A percentile compares a stretch with the other conserved stretches of the same genome.
phyloP scores from a whole-genome alignment of 1,140 invertebrate species.

The Pseudomyrmex flavicornis region DNA sequence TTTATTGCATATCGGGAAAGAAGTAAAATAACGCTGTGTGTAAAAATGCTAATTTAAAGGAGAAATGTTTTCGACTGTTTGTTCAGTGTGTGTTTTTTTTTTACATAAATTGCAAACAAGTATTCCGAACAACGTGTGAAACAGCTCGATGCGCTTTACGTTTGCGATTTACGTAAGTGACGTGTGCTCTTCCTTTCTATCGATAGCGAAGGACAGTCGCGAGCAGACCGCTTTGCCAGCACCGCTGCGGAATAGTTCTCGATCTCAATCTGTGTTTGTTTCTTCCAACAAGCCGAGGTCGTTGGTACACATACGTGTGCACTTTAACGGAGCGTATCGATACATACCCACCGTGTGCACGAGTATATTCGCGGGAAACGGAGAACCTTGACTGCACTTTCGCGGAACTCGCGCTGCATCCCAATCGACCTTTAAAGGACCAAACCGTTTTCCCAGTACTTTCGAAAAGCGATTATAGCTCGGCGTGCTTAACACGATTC shows the following conservation, averaged over 20 bases:
- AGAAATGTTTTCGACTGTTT: too few relatives aligned
- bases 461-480: constrained; percentile 52
- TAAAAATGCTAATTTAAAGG: too few relatives aligned
- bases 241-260: constrained; percentile 36
- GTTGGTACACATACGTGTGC: constrained; percentile 38
- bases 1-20: too few relatives aligned
- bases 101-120: background rate
- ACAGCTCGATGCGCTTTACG: constrained; percentile 33
- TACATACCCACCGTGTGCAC: background rate
- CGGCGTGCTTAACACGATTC: constrained; percentile 28
- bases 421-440: constrained; percentile 69
- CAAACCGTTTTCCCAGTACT: constrained; percentile 70
- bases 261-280: constrained; percentile 48
- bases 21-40: too few relatives aligned
- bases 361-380: constrained; percentile 25
- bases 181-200: constrained; percentile 42
- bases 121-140: background rate
- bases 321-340: constrained; percentile 27
- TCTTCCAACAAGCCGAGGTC: constrained; percentile 19
- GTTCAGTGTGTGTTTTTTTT: background rate
- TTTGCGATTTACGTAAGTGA: constrained; percentile 2
- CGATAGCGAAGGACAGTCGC: constrained; percentile 22
- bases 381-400: constrained; percentile 73
- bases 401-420: constrained; percentile 71
- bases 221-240: background rate